phyloP scores from a whole-genome alignment of 2,113 vertebrate genomes.

The Lophura nycthemera region DNA sequence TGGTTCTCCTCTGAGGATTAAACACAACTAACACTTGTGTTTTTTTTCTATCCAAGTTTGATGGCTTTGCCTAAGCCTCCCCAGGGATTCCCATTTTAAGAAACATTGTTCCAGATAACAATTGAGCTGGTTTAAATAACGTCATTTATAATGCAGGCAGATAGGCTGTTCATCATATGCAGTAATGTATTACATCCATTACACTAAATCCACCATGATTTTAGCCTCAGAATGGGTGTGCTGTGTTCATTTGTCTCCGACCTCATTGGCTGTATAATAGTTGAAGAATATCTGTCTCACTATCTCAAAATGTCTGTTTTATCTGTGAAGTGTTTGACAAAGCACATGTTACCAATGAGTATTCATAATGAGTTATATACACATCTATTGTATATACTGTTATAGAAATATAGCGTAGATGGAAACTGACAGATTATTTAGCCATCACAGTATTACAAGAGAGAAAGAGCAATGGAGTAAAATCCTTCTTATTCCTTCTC shows the following conservation, averaged over 20 bases:
- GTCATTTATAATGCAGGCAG: not conserved
- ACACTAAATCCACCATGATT: not conserved
- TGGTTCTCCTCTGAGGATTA: not conserved
- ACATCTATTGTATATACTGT: not conserved
- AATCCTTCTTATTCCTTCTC: not conserved
- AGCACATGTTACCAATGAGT: constrained; percentile 8
- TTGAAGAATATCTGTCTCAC: constrained; percentile 25
- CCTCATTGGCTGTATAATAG: not conserved
- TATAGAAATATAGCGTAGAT: not conserved
- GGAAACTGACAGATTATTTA: not conserved
- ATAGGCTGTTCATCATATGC: not conserved
- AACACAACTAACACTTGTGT: not conserved
- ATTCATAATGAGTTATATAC: not conserved
- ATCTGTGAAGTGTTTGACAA: constrained; percentile 35
- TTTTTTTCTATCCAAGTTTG: not conserved
- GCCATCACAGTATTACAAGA: not conserved
- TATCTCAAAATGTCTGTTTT: constrained; percentile 42
- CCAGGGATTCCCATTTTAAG: not conserved
- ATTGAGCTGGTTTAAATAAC: constrained; percentile 36
- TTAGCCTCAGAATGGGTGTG: not conserved
- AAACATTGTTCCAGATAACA: constrained; percentile 13
- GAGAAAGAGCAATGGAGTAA: not conserved
- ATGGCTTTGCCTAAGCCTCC: not conserved
- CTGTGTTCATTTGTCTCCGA: not conserved
- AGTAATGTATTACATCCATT: not conserved